Percentiles rank a stretch among this genome's conserved stretches.
These are phyloP conservation scores for Drosophila crucigera DNA, from an alignment of 2,888 invertebrate genomes.

Conservation along the genomic window DNA sequence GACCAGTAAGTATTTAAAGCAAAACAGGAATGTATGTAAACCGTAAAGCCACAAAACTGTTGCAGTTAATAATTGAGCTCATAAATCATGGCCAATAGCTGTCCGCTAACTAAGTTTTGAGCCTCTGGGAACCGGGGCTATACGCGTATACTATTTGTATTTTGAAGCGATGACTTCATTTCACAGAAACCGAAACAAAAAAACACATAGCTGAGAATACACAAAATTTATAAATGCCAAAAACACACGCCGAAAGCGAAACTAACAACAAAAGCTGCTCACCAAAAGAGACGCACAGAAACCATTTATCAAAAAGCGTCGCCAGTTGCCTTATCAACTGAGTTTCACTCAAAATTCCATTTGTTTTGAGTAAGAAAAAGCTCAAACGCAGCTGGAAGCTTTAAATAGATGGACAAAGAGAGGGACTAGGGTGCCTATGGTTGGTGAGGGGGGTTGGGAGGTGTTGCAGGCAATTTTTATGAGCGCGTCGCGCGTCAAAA, in stretches of 20 bases:
- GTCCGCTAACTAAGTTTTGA: constrained; percentile 25
- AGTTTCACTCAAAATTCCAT: constrained; percentile 42
- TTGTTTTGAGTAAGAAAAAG: constrained; percentile 72
- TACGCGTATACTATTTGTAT: constrained; percentile 27
- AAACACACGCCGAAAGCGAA: constrained; percentile 17
- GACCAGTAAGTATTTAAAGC: not conserved
- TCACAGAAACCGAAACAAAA: constrained; percentile 29
- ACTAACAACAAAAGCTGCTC: constrained; percentile 55
- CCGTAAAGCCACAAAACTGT: constrained; percentile 21
- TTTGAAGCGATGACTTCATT: constrained; percentile 78
- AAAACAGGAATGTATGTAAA: not conserved
- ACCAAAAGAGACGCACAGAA: constrained; percentile 28
- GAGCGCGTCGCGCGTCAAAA: constrained; percentile 26
- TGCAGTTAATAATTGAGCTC: constrained; percentile 6
- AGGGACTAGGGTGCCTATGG: not conserved
- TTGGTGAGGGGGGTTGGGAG: not conserved
- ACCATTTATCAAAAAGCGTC: constrained; percentile 71
- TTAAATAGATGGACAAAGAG: not conserved
- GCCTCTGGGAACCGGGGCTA: constrained; percentile 19
- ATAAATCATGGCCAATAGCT: constrained; percentile 28
- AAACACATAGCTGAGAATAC: not conserved
- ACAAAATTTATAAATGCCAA: constrained; percentile 50
- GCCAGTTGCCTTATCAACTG: constrained; percentile 56
- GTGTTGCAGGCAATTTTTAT: constrained; percentile 34
- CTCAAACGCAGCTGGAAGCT: constrained; percentile 20